A percentile compares a stretch with the other conserved stretches of the same genome.
These are phyloP conservation scores for Andrena praecox DNA, from an alignment of 2,888 invertebrate genomes.

Conservation along the genomic window DNA sequence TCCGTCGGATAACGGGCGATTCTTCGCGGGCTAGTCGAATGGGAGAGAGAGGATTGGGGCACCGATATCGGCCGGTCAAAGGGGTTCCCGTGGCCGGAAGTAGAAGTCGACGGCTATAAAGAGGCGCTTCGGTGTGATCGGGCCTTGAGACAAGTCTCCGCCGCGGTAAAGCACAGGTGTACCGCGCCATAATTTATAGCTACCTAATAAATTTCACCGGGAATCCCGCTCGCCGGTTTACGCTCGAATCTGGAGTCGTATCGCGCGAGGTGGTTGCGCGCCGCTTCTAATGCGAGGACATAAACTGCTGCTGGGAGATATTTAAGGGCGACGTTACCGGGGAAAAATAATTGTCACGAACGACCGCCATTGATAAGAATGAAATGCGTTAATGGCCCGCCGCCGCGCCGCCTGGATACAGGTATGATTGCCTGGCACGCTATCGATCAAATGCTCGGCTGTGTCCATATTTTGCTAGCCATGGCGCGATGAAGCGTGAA, in stretches of 20 bases:
- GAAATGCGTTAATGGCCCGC: conserved; percentile 42
- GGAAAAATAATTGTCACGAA: conserved; percentile 49
- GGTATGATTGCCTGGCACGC: conserved; percentile 23
- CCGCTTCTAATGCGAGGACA: conserved; percentile 39
- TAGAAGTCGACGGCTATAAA: conserved; percentile 54
- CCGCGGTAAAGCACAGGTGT: conserved; percentile 76
- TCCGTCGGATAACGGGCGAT: conserved; percentile 57
- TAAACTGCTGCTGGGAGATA: conserved; percentile 43
- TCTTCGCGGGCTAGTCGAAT: conserved; percentile 45
- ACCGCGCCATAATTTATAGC: conserved; percentile 80
- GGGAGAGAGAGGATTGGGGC: conserved; percentile 49
- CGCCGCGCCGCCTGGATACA: background rate
- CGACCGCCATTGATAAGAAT: conserved; percentile 49
- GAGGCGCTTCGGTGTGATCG: conserved; percentile 59
- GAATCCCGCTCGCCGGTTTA: conserved; percentile 61
- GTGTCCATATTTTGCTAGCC: background rate
- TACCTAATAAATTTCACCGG: conserved; percentile 79
- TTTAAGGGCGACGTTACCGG: conserved; percentile 47
- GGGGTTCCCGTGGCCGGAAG: conserved; percentile 62
- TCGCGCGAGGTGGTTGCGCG: conserved; percentile 36
- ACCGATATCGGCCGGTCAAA: conserved; percentile 49
- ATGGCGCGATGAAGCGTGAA: background rate
- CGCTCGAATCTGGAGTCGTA: conserved; percentile 60
- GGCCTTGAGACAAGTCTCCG: conserved; percentile 62
- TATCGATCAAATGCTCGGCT: background rate